Conservation (phyloP, 1,140 invertebrate genomes). For the Anadara kagoshimensis region DNA sequence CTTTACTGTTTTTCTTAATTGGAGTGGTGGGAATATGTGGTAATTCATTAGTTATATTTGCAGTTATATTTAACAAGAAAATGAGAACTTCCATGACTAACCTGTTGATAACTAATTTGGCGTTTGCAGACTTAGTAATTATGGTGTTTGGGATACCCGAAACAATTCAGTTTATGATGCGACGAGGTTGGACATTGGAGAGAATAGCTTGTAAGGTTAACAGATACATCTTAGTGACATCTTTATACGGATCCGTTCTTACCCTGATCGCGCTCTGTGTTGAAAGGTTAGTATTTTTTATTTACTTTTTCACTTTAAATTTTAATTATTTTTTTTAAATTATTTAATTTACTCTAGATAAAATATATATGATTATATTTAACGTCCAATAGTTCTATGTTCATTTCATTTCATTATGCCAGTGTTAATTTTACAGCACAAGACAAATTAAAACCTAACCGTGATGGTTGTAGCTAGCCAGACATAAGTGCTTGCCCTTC, state of each 20-base stretch:
- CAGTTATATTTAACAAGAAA: constrained; percentile 54
- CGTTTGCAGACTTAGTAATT: constrained; percentile 69
- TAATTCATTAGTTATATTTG: constrained; percentile 51
- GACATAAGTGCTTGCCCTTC: no score
- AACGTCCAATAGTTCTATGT: no score
- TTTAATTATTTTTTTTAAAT: no score
- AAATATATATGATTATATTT: no score
- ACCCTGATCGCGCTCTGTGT: constrained; percentile 72
- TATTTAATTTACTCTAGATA: no score
- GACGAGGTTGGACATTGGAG: constrained; percentile 70
- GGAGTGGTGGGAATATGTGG: constrained; percentile 48
- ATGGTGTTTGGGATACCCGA: constrained; percentile 73
- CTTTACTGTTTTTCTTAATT: constrained; percentile 48
- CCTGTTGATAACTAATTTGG: constrained; percentile 56
- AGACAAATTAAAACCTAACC: no score
- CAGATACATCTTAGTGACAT: constrained; percentile 68
- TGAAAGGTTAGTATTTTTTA: constrained; percentile 70
- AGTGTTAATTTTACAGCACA: no score
- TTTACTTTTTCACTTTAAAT: no score
- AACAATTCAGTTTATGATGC: constrained; percentile 71
- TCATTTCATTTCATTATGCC: no score
- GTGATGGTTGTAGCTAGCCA: no score
- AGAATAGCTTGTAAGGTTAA: constrained; percentile 64
- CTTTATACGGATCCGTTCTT: constrained; percentile 73
- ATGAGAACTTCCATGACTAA: constrained; percentile 61